These are phyloP conservation scores for Betta splendens DNA, from an alignment of 2,797 vertebrate genomes.

Conservation along the genomic window DNA sequence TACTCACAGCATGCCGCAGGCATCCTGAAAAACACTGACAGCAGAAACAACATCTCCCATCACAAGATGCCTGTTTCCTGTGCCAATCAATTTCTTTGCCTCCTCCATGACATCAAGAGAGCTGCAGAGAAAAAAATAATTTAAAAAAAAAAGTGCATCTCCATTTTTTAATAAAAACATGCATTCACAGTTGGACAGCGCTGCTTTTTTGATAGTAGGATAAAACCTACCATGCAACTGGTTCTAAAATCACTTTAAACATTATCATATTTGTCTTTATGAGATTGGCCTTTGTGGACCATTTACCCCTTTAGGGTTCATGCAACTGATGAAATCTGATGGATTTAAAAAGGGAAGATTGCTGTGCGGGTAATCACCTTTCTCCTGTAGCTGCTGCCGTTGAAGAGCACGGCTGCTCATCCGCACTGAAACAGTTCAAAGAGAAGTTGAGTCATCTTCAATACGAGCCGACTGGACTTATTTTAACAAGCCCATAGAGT, in stretches of 20 bases:
- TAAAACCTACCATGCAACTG: no score
- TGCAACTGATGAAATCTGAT: no score
- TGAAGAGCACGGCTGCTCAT: constrained; percentile 83
- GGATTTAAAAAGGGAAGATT: no score
- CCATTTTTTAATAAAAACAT: no score
- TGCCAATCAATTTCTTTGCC: constrained; percentile 92
- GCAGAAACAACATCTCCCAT: constrained; percentile 95
- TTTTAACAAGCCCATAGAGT: rapidly evolving
- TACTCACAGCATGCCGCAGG: constrained; percentile 95
- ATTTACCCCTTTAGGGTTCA: no score
- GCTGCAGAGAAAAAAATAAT: constrained; percentile 33
- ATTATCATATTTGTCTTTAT: no score
- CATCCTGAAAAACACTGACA: constrained; percentile 94
- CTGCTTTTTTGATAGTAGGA: no score
- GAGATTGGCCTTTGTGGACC: no score
- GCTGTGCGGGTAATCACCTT: constrained; percentile 53
- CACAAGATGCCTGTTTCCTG: constrained; percentile 93
- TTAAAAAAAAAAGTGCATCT: no score
- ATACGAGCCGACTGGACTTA: rapidly evolving
- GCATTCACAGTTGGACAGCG: no score
- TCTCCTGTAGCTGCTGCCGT: constrained; percentile 65
- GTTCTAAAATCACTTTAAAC: no score
- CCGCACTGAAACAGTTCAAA: constrained; percentile 61
- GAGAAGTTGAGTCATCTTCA: neutral
- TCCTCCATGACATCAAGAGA: constrained; percentile 87